These are phyloP conservation scores for Liparis tanakae DNA, from an alignment of 2,797 vertebrate species.

Conservation along the genomic window DNA sequence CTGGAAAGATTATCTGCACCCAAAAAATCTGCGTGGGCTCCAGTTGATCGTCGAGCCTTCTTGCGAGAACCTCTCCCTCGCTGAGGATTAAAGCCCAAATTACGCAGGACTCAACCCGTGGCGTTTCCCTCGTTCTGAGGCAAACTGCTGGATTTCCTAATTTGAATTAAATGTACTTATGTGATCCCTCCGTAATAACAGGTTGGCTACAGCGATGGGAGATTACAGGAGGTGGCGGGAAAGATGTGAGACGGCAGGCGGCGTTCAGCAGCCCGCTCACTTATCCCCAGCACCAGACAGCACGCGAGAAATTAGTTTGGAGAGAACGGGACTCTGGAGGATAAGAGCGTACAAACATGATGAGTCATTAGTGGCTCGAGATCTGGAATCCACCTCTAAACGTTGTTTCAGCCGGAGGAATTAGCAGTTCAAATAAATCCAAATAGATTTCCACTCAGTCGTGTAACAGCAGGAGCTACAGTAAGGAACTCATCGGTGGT, in stretches of 20 bases:
- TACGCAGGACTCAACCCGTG: constrained; percentile 38
- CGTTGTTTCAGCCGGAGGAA: constrained; percentile 5
- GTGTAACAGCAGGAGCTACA: constrained; percentile 11
- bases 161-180: constrained; percentile 40
- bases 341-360: constrained; percentile 30
- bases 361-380: constrained; percentile 17
- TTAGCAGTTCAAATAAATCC: constrained; percentile 1
- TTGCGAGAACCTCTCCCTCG: constrained; percentile 31
- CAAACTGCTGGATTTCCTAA: constrained; percentile 40
- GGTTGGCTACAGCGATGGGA: constrained; percentile 28
- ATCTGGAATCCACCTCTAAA: constrained; percentile 17
- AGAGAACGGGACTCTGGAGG: background rate
- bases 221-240: constrained; percentile 35
- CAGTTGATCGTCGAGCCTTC: constrained; percentile 4
- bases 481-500: background rate
- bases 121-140: background rate
- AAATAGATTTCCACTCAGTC: constrained; percentile 8
- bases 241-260: constrained; percentile 15
- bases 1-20: too few relatives aligned
- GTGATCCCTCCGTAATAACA: constrained; percentile 47
- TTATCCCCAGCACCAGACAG: constrained; percentile 11
- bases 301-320: constrained; percentile 31
- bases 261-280: background rate
- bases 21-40: background rate
- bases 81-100: constrained; percentile 36